phyloP scores from a whole-genome alignment of 2,797 vertebrate genomes.

The Eptatretus atami region DNA sequence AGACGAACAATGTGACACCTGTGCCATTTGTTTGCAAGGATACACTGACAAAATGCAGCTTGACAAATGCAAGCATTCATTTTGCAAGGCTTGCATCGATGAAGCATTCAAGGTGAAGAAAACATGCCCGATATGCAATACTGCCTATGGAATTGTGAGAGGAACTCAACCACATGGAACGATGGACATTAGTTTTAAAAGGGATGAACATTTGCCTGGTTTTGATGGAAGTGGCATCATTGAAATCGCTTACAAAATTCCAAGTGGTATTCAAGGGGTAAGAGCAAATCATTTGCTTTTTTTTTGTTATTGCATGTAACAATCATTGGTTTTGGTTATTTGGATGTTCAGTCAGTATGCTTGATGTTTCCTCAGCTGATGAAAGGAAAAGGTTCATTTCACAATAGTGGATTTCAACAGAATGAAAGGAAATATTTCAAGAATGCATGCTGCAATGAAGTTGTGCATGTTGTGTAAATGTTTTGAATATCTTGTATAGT shows the following conservation, averaged over 20 bases:
- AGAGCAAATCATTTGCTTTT: background rate
- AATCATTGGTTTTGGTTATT: too few relatives aligned
- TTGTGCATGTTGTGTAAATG: too few relatives aligned
- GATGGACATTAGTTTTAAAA: background rate
- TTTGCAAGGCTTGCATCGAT: constrained; percentile 18
- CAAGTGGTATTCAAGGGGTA: background rate
- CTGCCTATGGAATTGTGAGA: background rate
- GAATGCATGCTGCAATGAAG: too few relatives aligned
- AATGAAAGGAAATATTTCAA: too few relatives aligned
- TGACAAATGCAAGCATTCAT: constrained; percentile 18
- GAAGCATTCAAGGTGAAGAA: constrained; percentile 19
- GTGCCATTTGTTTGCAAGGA: constrained; percentile 22
- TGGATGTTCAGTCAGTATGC: too few relatives aligned
- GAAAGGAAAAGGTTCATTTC: too few relatives aligned
- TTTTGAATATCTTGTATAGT: too few relatives aligned
- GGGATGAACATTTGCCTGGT: background rate
- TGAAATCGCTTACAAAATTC: background rate
- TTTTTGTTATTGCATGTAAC: too few relatives aligned
- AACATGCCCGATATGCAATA: constrained; percentile 16
- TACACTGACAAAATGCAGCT: constrained; percentile 12
- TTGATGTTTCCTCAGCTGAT: too few relatives aligned
- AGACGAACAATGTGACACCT: constrained; percentile 12
- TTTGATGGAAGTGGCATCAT: background rate
- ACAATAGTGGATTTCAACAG: too few relatives aligned
- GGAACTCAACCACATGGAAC: background rate